Conservation (phyloP, 2,888 invertebrate species). For the Odontothrips loti region DNA sequence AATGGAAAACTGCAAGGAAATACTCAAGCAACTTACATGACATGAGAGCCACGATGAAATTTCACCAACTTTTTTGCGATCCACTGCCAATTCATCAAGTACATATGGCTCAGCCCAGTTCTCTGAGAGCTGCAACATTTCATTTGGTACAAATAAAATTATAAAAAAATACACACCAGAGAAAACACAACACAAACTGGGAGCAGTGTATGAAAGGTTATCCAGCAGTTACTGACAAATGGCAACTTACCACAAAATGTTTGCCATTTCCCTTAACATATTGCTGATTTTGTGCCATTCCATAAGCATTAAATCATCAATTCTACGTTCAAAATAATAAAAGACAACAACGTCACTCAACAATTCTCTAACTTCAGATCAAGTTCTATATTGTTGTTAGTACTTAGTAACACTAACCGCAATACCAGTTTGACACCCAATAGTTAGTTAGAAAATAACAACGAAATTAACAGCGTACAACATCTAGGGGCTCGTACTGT, state of each 20-base stretch:
- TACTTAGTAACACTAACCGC: too few relatives aligned
- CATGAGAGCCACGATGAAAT: constrained; percentile 60
- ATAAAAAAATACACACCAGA: neutral
- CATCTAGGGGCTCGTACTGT: too few relatives aligned
- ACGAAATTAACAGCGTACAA: too few relatives aligned
- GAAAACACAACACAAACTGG: neutral
- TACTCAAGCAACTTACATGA: neutral
- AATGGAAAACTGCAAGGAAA: too few relatives aligned
- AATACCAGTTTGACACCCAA: too few relatives aligned
- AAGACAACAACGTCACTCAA: neutral
- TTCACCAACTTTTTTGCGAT: constrained; percentile 68
- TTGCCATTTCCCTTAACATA: neutral
- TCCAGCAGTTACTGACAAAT: neutral
- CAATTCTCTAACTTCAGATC: too few relatives aligned
- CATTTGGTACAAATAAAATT: neutral
- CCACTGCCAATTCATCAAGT: constrained; percentile 64
- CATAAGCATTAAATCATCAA: neutral
- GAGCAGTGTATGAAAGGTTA: neutral
- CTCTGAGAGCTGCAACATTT: neutral
- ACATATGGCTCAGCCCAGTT: constrained; percentile 57
- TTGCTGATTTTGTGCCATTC: neutral
- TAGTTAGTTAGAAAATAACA: too few relatives aligned
- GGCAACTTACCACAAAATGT: neutral
- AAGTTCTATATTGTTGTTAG: too few relatives aligned
- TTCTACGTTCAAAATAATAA: neutral